Percentiles rank a stretch among this genome's conserved stretches.
Conservation (phyloP, 1,140 invertebrate genomes). For the Bemisia tabaci region DNA sequence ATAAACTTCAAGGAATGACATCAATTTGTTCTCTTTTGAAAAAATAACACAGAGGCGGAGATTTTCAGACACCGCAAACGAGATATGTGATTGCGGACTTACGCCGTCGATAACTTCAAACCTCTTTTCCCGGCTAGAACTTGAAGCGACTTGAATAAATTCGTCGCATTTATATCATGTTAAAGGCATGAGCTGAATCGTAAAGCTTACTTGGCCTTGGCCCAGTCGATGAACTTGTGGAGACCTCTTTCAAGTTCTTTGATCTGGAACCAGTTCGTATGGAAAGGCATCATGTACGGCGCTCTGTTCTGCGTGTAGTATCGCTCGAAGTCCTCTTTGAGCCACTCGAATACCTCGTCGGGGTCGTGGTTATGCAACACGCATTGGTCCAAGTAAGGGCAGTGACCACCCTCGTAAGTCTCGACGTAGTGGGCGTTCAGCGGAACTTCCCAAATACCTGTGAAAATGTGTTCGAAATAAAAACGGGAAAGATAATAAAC, state of each 20-base stretch:
- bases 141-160: too few species aligned
- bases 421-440: slow-evolving; percentile 83
- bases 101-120: too few species aligned
- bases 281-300: slow-evolving; percentile 87
- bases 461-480: too few species aligned
- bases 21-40: too few species aligned
- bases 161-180: too few species aligned
- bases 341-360: slow-evolving; percentile 76
- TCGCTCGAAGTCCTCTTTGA: slow-evolving; percentile 77
- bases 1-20: too few species aligned
- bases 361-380: slow-evolving; percentile 78
- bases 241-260: slow-evolving; percentile 70
- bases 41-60: too few species aligned
- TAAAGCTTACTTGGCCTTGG: slow-evolving; percentile 29
- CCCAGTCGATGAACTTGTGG: slow-evolving; percentile 76
- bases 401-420: slow-evolving; percentile 78
- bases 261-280: slow-evolving; percentile 90
- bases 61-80: too few species aligned
- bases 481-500: too few species aligned
- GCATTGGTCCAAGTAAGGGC: slow-evolving; percentile 85
- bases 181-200: too few species aligned
- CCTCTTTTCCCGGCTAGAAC: too few species aligned
- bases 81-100: too few species aligned
- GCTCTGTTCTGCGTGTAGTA: slow-evolving; percentile 77
- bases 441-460: slow-evolving; percentile 87